Conservation (phyloP, 2,113 vertebrate genomes). For the Edolisoma coerulescens region DNA sequence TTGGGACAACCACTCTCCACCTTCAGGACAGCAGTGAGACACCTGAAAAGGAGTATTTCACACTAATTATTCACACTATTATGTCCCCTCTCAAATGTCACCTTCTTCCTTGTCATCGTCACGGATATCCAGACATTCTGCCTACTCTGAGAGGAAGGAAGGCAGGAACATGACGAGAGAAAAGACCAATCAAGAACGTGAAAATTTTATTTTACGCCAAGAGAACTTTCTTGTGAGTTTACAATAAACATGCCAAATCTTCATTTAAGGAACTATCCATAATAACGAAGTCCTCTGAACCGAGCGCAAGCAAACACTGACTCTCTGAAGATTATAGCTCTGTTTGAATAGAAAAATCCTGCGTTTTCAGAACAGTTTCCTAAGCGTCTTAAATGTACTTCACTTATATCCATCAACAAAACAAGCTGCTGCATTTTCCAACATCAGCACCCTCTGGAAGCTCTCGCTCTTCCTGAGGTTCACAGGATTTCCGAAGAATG, state of each 20-base stretch:
- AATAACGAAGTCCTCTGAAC: neutral
- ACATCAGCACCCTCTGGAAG: neutral
- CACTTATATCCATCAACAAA: neutral
- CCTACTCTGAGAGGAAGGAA: neutral
- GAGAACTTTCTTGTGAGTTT: neutral
- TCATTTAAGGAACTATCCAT: neutral
- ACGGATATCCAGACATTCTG: neutral
- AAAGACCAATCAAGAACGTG: neutral
- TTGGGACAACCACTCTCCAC: neutral
- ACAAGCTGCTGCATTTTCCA: neutral
- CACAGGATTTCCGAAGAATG: neutral
- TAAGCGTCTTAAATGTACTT: neutral
- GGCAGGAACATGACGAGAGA: neutral
- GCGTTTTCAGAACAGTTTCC: neutral
- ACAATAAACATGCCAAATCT: neutral
- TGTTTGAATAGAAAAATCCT: neutral
- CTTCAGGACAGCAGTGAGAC: neutral
- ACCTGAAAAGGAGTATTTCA: neutral
- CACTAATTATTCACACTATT: neutral
- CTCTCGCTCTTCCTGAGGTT: neutral
- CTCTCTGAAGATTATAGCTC: neutral
- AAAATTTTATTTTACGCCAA: neutral
- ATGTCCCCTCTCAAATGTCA: neutral
- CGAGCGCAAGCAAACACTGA: accelerated
- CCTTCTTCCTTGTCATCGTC: neutral